A percentile compares a stretch with the other conserved stretches of the same genome.
Evolutionary conservation across 37 sponge, comb jelly and placozoan species (phyloP).

Genomic region (Bolinopsis microptera): DNA sequence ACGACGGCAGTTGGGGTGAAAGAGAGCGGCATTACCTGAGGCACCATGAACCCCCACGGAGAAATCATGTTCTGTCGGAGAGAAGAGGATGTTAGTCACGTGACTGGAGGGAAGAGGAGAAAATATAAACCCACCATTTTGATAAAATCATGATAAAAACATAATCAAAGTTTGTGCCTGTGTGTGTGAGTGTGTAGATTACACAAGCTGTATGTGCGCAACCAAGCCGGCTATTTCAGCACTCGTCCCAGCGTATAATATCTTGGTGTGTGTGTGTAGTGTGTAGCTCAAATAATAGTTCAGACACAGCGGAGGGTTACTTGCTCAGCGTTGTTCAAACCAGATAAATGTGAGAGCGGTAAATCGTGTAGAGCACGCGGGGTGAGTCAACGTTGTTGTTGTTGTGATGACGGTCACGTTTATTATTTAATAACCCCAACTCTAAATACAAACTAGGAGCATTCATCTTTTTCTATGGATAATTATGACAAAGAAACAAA

Average conservation of each 20-base stretch:
- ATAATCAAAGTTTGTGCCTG: neutral
- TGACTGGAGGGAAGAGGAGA: neutral
- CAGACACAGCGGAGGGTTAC: neutral
- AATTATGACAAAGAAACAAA: too few relatives aligned
- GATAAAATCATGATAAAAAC: neutral
- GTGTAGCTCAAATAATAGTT: neutral
- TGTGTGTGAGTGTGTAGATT: neutral
- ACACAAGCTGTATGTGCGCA: neutral
- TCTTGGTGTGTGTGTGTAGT: too few relatives aligned
- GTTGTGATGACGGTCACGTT: neutral
- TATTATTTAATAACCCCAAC: neutral
- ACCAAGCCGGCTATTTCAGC: neutral
- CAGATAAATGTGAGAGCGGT: neutral
- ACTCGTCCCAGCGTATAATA: neutral
- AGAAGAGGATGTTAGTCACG: neutral
- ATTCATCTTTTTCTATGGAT: neutral
- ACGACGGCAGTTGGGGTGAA: slow-evolving; percentile 60
- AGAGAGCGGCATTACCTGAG: slow-evolving; percentile 61
- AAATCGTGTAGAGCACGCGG: neutral
- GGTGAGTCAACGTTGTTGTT: neutral
- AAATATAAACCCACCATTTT: neutral
- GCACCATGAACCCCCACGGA: slow-evolving; percentile 61
- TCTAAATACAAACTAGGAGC: neutral
- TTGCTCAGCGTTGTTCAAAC: neutral
- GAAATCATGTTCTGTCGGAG: slow-evolving; percentile 59